Base-by-base conservation (phyloP, 2,888 invertebrate genomes). In the Coelopa pilipes region DNA sequence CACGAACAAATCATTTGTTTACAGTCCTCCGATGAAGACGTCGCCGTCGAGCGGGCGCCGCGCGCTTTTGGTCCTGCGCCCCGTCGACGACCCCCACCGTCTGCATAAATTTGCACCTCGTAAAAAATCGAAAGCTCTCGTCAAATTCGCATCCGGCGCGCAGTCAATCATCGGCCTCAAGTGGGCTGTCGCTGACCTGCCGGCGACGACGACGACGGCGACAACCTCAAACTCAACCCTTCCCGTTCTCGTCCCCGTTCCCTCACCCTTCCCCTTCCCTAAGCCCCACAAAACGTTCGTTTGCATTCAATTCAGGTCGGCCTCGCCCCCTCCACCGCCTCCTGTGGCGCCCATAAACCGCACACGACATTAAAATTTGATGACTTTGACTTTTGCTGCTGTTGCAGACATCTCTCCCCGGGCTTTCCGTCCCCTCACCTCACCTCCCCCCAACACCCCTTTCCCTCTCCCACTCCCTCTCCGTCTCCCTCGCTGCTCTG, bases 91-190 rank as follows among this genome's bases (percentile, higher is more conserved):
- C 46, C 7, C 50, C 84, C 83, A 83, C 81, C 82, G 83, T 83
- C 84, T 81, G 84, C 82, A 83, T 83, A 84, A 84, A 84, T 83
- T 83, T 84, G 80, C 84, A 84, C 81, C 81, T 81, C 81, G 84
- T 83, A 84, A 84, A 84, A 83, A 81, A 80, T 84, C 81, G 55
- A 84, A 84, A 84, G 82, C 82, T 82, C 81, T 81, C 84, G 81
- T 84, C 81, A 79, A 69, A 80, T 79, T 80, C 81, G 80, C 81
- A 80, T 82, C 80, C 76, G 76, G 78, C 55, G 74, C 69, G 76
- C 74, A 75, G 76, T 34, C 70, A 74, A 73, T 74, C 78, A 76
- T 63, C 49, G 62, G 59, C 50, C 17, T 21, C 45, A 21, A 5
- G 55, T 19, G 55, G 21, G 66, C 12, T 4, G 46, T 53, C 9